Evolutionary conservation across 2,888 invertebrate species (phyloP).

Genomic region (Macrophya annulata): DNA sequence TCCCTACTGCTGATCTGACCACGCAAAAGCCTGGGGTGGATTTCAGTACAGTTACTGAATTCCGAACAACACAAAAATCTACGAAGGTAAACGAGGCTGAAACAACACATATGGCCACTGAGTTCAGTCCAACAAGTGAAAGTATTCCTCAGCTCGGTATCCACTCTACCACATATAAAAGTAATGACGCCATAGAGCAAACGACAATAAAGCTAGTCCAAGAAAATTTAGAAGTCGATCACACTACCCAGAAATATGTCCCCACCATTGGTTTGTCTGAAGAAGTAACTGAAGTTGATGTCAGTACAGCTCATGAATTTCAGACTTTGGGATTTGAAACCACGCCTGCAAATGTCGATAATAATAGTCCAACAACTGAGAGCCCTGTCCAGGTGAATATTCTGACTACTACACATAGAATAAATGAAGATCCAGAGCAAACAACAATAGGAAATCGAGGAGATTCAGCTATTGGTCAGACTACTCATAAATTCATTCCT

Average conservation of each 20-base stretch:
- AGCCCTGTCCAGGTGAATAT: not conserved
- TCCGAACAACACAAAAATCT: conserved; percentile 76
- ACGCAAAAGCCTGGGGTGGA: conserved; percentile 70
- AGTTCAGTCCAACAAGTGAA: not conserved
- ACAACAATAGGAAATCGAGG: not conserved
- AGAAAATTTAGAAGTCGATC: not conserved
- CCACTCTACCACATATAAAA: not conserved
- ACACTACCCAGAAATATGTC: conserved; percentile 10
- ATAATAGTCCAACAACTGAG: not conserved
- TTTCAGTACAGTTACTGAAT: conserved; percentile 81
- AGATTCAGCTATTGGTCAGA: conserved; percentile 4
- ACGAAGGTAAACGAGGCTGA: conserved; percentile 70
- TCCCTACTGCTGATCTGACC: not conserved
- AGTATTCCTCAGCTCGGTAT: not conserved
- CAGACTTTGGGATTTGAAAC: conserved; percentile 18
- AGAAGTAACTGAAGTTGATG: not conserved
- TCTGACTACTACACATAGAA: not conserved
- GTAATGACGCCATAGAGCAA: not conserved
- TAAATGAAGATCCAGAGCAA: not conserved
- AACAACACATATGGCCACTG: conserved; percentile 53
- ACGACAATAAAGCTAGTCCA: conserved; percentile 16
- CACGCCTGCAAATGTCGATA: not conserved
- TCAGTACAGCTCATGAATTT: conserved; percentile 6
- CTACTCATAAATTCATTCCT: conserved; percentile 12
- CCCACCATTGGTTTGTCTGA: not conserved